These are phyloP conservation scores for Solen grandis DNA, from an alignment of 1,140 invertebrate genomes.

Conservation along the genomic window DNA sequence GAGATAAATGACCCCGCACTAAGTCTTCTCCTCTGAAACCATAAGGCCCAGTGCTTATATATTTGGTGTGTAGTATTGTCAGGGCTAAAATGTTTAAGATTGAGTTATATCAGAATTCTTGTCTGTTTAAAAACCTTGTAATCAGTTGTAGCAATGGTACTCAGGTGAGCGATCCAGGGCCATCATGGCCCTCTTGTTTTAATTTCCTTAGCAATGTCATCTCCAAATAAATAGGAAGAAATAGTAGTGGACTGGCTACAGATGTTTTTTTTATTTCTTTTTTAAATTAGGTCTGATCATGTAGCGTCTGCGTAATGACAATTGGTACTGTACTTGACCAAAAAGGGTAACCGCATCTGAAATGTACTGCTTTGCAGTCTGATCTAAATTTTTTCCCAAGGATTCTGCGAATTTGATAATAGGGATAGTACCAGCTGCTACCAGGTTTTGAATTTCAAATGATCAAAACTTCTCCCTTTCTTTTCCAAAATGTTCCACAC, in stretches of 20 bases:
- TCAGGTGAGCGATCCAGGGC: too few relatives aligned
- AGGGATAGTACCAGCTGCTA: not conserved
- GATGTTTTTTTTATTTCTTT: constrained; percentile 19
- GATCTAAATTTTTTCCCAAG: not conserved
- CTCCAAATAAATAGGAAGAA: not conserved
- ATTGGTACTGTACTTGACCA: constrained; percentile 29
- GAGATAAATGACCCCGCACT: too few relatives aligned
- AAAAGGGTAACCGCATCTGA: constrained; percentile 28
- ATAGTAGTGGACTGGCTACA: constrained; percentile 4
- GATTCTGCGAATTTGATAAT: constrained; percentile 5
- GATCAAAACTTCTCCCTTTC: constrained; percentile 1
- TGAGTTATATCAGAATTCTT: too few relatives aligned
- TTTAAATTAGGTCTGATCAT: constrained; percentile 20
- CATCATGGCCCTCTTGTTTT: too few relatives aligned
- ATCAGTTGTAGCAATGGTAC: too few relatives aligned
- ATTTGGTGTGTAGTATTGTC: too few relatives aligned
- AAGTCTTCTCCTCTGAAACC: too few relatives aligned
- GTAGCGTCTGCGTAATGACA: constrained; percentile 1
- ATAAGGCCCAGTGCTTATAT: too few relatives aligned
- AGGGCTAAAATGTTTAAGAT: too few relatives aligned
- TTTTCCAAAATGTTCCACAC: constrained; percentile 26
- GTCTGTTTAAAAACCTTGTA: too few relatives aligned
- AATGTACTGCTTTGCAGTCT: constrained; percentile 1
- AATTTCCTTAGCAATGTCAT: not conserved
- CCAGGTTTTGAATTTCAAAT: constrained; percentile 25